These are phyloP conservation scores for Mormyrops attenuatus DNA, from an alignment of 2,797 vertebrate species.

Conservation along the genomic window DNA sequence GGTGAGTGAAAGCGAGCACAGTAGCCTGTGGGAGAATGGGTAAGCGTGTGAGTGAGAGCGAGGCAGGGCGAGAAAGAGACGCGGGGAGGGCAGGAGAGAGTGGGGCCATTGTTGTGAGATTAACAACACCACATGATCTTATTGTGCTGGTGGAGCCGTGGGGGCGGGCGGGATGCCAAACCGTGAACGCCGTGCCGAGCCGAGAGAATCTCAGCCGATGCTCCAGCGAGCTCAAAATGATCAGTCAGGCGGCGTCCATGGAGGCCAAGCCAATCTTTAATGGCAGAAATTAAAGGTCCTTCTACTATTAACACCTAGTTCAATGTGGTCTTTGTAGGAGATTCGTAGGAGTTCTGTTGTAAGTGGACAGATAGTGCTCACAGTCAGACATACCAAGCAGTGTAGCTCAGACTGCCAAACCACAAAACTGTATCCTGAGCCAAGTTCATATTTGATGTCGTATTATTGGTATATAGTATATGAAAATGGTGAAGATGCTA, in stretches of 20 bases:
- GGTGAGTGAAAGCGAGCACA: slow-evolving; percentile 57
- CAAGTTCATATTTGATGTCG: neutral
- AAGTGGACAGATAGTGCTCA: neutral
- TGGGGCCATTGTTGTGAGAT: slow-evolving; percentile 73
- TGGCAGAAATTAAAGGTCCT: neutral
- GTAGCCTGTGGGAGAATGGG: slow-evolving; percentile 45
- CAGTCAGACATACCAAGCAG: neutral
- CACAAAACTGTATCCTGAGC: neutral
- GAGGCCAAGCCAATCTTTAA: slow-evolving; percentile 24
- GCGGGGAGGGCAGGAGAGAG: slow-evolving; percentile 30
- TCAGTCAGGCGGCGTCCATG: slow-evolving; percentile 28
- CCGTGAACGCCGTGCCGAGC: slow-evolving; percentile 35
- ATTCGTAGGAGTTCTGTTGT: neutral
- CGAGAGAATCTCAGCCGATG: slow-evolving; percentile 35
- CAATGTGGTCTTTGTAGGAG: neutral
- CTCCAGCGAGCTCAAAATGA: slow-evolving; percentile 37
- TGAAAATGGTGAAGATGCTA: neutral
- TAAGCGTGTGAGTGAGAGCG: neutral
- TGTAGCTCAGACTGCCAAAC: neutral
- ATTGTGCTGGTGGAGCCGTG: slow-evolving; percentile 72
- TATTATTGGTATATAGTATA: neutral
- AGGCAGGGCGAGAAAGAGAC: slow-evolving; percentile 31
- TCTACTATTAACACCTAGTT: neutral
- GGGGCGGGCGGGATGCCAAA: slow-evolving; percentile 55
- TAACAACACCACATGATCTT: slow-evolving; percentile 80